Percentiles rank a stretch among this genome's conserved stretches.
Conservation (phyloP, 2,797 vertebrate species). For the Podarcis lilfordi region DNA sequence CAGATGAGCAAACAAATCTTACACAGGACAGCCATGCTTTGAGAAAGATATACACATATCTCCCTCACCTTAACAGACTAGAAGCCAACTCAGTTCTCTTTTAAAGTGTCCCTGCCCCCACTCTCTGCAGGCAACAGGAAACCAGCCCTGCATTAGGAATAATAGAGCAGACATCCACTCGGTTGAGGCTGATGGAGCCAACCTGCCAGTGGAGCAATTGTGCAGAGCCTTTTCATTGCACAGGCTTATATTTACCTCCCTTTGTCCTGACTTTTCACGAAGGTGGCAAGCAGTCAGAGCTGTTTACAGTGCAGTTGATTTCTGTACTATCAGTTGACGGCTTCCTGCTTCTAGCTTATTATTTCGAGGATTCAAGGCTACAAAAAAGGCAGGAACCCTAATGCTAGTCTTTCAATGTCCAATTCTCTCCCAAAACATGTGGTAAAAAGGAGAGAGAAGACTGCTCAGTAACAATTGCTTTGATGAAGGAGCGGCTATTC, state of each 20-base stretch:
- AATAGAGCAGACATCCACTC: neutral
- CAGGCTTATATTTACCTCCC: neutral
- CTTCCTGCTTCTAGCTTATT: neutral
- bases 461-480: neutral
- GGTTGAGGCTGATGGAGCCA: neutral
- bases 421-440: neutral
- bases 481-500: neutral
- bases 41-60: constrained; percentile 1
- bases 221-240: neutral
- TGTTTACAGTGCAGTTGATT: neutral
- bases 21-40: neutral
- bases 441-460: neutral
- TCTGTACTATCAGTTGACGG: neutral
- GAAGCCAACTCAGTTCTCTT: neutral
- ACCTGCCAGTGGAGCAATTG: neutral
- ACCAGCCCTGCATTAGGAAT: neutral
- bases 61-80: neutral
- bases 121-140: neutral
- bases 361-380: constrained; percentile 1
- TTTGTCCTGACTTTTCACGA: neutral
- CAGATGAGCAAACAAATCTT: constrained; percentile 41
- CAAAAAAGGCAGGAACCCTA: neutral
- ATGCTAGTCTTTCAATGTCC: neutral
- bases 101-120: neutral
- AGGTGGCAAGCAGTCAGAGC: neutral